phyloP scores from a whole-genome alignment of 2,888 invertebrate species.

The Cyrtodaria siliqua region DNA sequence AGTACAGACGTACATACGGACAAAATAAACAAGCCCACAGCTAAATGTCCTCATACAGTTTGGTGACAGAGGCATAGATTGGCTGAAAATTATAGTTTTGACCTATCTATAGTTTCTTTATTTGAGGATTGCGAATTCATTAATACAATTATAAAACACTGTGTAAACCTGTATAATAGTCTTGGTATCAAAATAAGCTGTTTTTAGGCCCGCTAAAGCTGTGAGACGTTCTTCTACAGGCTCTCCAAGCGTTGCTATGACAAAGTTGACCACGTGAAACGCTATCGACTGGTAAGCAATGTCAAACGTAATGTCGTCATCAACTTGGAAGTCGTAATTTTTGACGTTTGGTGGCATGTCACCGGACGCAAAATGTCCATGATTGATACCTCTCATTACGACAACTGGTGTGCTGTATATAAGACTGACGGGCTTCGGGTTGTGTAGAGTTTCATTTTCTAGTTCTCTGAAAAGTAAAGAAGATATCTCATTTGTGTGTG shows the following conservation, averaged over 20 bases:
- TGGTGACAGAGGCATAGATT: too few species aligned
- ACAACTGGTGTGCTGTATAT: constrained; percentile 70
- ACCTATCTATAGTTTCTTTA: too few species aligned
- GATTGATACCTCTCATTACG: constrained; percentile 70
- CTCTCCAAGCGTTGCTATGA: constrained; percentile 48
- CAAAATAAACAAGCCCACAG: too few species aligned
- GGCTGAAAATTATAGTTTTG: too few species aligned
- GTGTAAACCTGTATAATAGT: constrained; percentile 33
- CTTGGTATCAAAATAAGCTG: constrained; percentile 34
- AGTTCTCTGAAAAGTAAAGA: constrained; percentile 32
- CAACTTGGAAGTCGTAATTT: constrained; percentile 62
- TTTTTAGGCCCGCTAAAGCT: constrained; percentile 32
- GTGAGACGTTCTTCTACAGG: constrained; percentile 29
- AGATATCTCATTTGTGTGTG: not conserved
- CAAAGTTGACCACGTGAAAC: constrained; percentile 61
- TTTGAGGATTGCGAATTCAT: too few species aligned
- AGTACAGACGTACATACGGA: too few species aligned
- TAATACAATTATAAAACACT: too few species aligned
- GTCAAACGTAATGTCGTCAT: constrained; percentile 62
- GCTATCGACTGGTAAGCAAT: constrained; percentile 67
- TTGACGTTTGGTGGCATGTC: constrained; percentile 68
- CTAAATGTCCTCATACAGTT: too few species aligned
- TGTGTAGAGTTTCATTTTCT: constrained; percentile 35
- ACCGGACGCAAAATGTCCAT: constrained; percentile 75
- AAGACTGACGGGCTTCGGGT: constrained; percentile 23